Evolutionary conservation across 1,140 invertebrate genomes (phyloP).

Genomic region (Ladona fulva): DNA sequence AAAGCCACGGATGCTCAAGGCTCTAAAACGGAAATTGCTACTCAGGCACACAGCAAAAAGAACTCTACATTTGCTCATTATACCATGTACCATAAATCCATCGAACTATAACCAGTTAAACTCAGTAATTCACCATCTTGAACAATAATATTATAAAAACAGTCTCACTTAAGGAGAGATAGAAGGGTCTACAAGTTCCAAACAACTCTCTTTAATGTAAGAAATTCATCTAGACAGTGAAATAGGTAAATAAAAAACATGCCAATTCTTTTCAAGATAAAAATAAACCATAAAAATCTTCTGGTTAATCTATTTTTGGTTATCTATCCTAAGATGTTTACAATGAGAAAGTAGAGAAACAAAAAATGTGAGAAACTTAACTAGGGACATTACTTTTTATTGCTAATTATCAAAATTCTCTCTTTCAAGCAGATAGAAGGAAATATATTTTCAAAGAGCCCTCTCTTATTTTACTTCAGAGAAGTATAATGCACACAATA

Average conservation of each 20-base stretch:
- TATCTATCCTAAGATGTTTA: background rate
- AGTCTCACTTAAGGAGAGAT: background rate
- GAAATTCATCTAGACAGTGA: background rate
- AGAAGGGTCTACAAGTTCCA: background rate
- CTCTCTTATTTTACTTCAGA: background rate
- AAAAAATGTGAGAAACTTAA: background rate
- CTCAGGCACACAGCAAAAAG: slow-evolving; percentile 5
- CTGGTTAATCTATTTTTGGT: background rate
- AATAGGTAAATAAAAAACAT: background rate
- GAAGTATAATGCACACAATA: background rate
- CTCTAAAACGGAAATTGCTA: slow-evolving; percentile 2
- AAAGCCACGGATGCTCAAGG: slow-evolving; percentile 7
- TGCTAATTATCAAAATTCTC: background rate
- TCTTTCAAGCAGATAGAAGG: background rate
- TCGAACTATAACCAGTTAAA: background rate
- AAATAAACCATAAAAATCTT: background rate
- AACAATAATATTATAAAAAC: background rate
- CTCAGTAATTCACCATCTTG: background rate
- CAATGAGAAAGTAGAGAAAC: background rate
- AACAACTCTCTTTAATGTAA: background rate
- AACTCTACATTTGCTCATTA: background rate
- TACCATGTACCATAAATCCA: background rate
- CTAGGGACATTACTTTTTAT: background rate
- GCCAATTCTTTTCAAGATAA: background rate
- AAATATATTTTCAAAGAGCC: background rate